phyloP scores from a whole-genome alignment of 2,113 vertebrate genomes.

The Elachura formosa region DNA sequence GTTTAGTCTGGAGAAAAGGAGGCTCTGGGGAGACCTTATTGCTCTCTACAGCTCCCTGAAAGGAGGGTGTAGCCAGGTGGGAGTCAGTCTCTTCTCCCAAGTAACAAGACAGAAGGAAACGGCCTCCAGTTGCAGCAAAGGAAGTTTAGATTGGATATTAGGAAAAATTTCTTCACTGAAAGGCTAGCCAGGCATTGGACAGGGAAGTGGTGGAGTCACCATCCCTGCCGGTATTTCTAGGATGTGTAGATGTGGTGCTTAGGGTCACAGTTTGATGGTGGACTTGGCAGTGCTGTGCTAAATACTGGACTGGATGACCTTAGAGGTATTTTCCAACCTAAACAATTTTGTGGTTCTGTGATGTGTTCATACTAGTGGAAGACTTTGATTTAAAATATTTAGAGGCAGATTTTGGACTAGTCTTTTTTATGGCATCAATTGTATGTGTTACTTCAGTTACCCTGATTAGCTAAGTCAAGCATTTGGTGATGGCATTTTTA shows the following conservation, averaged over 20 bases:
- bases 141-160: not conserved
- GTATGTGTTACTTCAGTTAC: not conserved
- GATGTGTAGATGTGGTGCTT: not conserved
- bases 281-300: not conserved
- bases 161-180: not conserved
- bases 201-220: not conserved
- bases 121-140: not conserved
- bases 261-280: not conserved
- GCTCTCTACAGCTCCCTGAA: not conserved
- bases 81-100: fast-evolving
- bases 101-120: not conserved
- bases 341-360: not conserved
- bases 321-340: not conserved
- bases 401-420: not conserved
- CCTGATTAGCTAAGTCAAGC: not conserved
- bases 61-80: too few relatives aligned
- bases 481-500: not conserved
- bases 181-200: not conserved
- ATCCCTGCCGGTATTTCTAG: not conserved
- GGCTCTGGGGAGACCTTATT: not conserved
- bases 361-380: not conserved
- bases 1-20: not conserved
- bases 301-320: not conserved
- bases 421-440: not conserved
- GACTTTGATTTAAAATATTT: not conserved